Base-by-base conservation (phyloP, 2,113 vertebrate genomes). In the Meleagris gallopavo region DNA sequence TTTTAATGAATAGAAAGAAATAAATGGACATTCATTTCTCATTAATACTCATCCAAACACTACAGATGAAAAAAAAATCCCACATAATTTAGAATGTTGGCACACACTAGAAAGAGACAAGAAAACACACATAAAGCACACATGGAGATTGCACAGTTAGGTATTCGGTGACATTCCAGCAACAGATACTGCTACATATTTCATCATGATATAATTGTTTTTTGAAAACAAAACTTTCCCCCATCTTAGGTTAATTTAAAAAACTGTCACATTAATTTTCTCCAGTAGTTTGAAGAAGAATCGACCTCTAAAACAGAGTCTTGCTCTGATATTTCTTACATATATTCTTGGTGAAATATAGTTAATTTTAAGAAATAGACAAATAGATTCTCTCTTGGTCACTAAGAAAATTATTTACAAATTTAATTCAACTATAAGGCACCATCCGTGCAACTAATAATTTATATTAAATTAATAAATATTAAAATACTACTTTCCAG, bases 401-500 rank as follows among this genome's bases (percentile, higher is more conserved):
- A 58, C n/a, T 88, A 86, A 88, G 22, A 94, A 92, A 62, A 71
- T 6, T 88, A 62, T 80, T 92, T 80, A 52, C 48, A 84, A 54
- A 18, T 60, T 76, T 50, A 67, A 71, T 58, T 64, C 29, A 66
- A 17, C n/a, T 88, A 43, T 24, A 80, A 66, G 89, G 20, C 24
- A 30, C 13, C 36, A 27, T 30, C 60, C 15, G 10, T 43, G 30
- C 32, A 66, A 24, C 32, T 40, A 79, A 57, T 5, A 40, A 34
- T 61, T 50, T 20, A 32, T 48, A 61, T 62, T 73, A n/a, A 91
- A 58, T 41, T 27, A 57, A 57, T 40, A 79, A 17, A 29, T 58
- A 65, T 58, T 73, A 30, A 91, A 62, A 52, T 21, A 29, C 18
- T 50, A 7, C 75, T 71, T 62, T 62, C 30, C 38, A 64, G 54